Conservation (phyloP, 2,888 invertebrate species). For the Smittia sp. region DNA sequence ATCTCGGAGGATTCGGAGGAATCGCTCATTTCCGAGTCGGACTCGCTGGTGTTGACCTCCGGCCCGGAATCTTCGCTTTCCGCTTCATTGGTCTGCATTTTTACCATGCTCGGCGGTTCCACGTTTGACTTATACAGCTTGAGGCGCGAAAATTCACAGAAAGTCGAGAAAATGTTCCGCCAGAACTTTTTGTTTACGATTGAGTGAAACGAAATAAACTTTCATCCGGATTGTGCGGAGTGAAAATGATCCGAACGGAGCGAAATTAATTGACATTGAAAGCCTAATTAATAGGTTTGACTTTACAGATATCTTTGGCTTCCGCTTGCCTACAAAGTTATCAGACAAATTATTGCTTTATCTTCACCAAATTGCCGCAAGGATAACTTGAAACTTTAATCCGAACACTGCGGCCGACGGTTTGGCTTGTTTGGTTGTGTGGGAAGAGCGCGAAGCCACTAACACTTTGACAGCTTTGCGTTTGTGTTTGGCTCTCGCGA, state of each 20-base stretch:
- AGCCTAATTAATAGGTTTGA: too few relatives aligned
- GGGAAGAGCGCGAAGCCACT: too few relatives aligned
- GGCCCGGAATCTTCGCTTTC: conserved; percentile 35
- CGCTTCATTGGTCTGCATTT: conserved; percentile 36
- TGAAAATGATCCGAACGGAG: background rate
- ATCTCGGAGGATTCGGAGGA: conserved; percentile 23
- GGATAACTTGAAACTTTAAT: too few relatives aligned
- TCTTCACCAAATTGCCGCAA: too few relatives aligned
- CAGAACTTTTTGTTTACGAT: conserved; percentile 12
- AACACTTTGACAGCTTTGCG: too few relatives aligned
- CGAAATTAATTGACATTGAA: background rate
- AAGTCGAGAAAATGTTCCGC: background rate
- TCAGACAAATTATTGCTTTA: too few relatives aligned
- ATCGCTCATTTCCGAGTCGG: conserved; percentile 13
- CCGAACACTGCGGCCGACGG: too few relatives aligned
- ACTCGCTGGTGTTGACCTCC: conserved; percentile 33
- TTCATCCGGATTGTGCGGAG: background rate
- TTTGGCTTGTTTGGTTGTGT: too few relatives aligned
- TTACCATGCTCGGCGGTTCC: conserved; percentile 15
- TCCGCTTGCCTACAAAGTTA: too few relatives aligned
- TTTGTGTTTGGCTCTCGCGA: too few relatives aligned
- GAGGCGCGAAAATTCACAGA: background rate
- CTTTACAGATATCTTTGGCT: too few relatives aligned
- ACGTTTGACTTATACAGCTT: background rate
- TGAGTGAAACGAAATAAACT: background rate